Evolutionary conservation across 2,888 invertebrate species (phyloP).

Genomic region (Camptogramma bilineatum): DNA sequence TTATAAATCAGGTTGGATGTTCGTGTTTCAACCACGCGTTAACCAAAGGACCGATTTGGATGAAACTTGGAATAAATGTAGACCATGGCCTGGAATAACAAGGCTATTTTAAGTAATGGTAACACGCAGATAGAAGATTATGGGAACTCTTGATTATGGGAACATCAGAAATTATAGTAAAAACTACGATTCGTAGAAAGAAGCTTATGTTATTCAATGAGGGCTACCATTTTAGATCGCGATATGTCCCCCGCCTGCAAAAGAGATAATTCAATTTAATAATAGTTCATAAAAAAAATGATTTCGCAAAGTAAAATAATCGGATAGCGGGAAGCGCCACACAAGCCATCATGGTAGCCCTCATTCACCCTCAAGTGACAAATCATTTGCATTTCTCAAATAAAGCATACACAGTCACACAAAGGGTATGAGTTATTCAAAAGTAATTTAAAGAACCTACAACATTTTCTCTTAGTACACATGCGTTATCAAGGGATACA

Average conservation of each 20-base stretch:
- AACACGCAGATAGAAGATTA: no score
- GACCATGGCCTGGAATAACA: no score
- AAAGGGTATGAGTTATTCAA: not conserved
- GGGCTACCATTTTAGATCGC: constrained; percentile 4
- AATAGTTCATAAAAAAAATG: not conserved
- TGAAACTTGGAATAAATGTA: no score
- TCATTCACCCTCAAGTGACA: not conserved
- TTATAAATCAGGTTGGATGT: no score
- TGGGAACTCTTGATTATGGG: no score
- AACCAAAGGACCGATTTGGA: no score
- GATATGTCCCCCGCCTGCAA: constrained; percentile 3
- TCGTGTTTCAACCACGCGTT: no score
- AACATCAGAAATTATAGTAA: no score
- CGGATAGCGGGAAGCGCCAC: not conserved
- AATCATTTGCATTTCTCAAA: not conserved
- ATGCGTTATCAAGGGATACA: not conserved
- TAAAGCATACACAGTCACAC: not conserved
- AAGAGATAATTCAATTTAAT: constrained; percentile 1
- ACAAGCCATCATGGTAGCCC: not conserved
- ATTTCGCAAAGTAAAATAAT: not conserved
- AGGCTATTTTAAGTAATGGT: no score
- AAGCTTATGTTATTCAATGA: not conserved
- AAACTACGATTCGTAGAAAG: not conserved
- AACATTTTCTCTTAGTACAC: not conserved
- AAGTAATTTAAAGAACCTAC: not conserved